Percentiles rank a stretch among this genome's conserved stretches.
Evolutionary conservation across 2,888 invertebrate genomes (phyloP).

Genomic region (Caprella mutica): DNA sequence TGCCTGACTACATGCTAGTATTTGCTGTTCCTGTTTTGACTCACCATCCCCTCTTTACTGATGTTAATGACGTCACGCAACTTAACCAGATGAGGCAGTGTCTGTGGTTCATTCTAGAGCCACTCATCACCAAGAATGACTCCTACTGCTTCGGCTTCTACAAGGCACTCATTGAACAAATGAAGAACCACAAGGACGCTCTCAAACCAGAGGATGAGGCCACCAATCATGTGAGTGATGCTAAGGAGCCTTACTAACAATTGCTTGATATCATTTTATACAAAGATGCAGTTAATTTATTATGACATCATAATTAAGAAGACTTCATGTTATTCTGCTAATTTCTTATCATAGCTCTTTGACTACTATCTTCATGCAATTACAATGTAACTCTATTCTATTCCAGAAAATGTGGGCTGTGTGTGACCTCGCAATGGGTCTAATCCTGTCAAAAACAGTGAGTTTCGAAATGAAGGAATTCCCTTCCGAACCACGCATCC

Average conservation of each 20-base stretch:
- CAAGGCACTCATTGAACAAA: constrained; percentile 80
- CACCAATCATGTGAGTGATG: constrained; percentile 63
- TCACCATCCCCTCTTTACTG: constrained; percentile 75
- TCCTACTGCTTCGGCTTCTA: constrained; percentile 91
- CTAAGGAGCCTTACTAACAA: background rate
- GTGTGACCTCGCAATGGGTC: constrained; percentile 84
- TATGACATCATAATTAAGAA: background rate
- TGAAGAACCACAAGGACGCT: constrained; percentile 88
- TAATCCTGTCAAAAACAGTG: constrained; percentile 73
- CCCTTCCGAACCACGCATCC: constrained; percentile 71
- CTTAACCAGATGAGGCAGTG: constrained; percentile 55
- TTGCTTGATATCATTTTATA: constrained; percentile 8
- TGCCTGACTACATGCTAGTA: constrained; percentile 94
- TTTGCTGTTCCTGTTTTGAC: constrained; percentile 91
- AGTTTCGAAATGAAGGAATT: constrained; percentile 83
- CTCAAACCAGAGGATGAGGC: constrained; percentile 68
- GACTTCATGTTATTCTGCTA: background rate
- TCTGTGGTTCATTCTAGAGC: constrained; percentile 72
- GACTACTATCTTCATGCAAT: background rate
- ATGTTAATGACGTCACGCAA: constrained; percentile 62
- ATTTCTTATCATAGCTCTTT: background rate
- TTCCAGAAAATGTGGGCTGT: constrained; percentile 88
- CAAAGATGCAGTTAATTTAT: constrained; percentile 9
- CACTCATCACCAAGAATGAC: constrained; percentile 82
- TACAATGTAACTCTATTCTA: background rate